Conservation (phyloP, 1,140 invertebrate genomes). For the Elymnias hypermnestra region DNA sequence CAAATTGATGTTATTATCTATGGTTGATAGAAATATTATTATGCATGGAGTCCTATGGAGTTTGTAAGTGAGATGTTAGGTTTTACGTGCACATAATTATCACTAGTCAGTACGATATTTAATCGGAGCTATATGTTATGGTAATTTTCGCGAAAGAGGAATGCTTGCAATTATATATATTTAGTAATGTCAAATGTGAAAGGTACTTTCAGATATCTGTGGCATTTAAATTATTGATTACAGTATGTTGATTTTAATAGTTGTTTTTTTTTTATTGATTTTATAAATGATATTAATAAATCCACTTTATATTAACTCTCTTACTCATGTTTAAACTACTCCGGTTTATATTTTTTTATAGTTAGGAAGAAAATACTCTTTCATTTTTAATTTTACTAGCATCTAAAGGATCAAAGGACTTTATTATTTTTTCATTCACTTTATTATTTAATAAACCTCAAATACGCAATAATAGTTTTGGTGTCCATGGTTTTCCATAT, state of each 20-base stretch:
- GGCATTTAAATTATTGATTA: constrained; percentile 3
- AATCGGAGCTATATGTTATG: constrained; percentile 14
- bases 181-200: neutral
- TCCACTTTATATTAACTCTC: too few species aligned
- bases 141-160: constrained; percentile 2
- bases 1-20: constrained; percentile 14
- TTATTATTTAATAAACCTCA: too few species aligned
- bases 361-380: too few species aligned
- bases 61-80: constrained; percentile 7
- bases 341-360: too few species aligned
- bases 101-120: constrained; percentile 21
- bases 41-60: constrained; percentile 4
- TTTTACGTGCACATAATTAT: constrained; percentile 19
- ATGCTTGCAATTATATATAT: constrained; percentile 15
- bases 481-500: too few species aligned
- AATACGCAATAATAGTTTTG: too few species aligned
- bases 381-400: too few species aligned
- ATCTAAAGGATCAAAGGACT: too few species aligned
- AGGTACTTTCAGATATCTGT: neutral
- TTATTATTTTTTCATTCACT: too few species aligned
- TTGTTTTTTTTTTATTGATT: neutral
- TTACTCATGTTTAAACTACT: too few species aligned
- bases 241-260: neutral
- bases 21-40: constrained; percentile 11
- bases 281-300: too few species aligned